Base-by-base conservation (phyloP, 2,888 invertebrate genomes). In the Marasmarcha lunaedactyla region DNA sequence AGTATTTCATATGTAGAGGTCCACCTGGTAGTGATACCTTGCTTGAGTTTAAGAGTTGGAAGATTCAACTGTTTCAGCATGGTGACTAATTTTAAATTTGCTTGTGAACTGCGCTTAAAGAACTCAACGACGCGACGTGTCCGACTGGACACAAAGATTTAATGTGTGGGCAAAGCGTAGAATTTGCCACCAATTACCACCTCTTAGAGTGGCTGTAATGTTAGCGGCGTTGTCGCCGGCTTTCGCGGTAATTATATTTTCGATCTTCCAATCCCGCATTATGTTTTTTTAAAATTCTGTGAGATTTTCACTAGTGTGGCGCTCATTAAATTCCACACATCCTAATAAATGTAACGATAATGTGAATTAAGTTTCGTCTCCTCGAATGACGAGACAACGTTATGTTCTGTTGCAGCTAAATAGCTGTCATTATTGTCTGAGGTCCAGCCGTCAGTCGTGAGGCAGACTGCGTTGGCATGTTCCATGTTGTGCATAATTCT, bases 401-500 rank as follows among this genome's bases (percentile, higher is more conserved):
- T 48, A 41, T 48, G 47, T 1, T 44, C 46, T 14, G 43, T 46
- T 2, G 46, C 15, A n/a, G 44, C 40, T 3, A 45, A 26, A 38
- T 34, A 50, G 12, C 30, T 30, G 1, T 39, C 42, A 36, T 48
- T 47, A 12, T 40, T 46, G 5, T 37, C 26, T 1, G 48, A 47
- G 1, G 45, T 46, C 47, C 47, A 50, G 1, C 41, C 36, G 38
- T 48, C 43, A 1, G 45, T 47, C n/a, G 45, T 43, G 9, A 49
- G 15, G 20, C 45, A 47, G 1, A 46, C 11, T 5, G 42, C 43
- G 1, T 30, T 1, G 1, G 46, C 46, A 6, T 33, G 15, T 38
- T 3, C 20, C 26, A 46, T 20, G 36, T 42, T 30, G 1, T 27
- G 35, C 39, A 26, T 39, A 2, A 36, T 36, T 6, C 20, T 36